Conservation (phyloP, 2,888 invertebrate genomes). For the Onthophagus sagittarius region DNA sequence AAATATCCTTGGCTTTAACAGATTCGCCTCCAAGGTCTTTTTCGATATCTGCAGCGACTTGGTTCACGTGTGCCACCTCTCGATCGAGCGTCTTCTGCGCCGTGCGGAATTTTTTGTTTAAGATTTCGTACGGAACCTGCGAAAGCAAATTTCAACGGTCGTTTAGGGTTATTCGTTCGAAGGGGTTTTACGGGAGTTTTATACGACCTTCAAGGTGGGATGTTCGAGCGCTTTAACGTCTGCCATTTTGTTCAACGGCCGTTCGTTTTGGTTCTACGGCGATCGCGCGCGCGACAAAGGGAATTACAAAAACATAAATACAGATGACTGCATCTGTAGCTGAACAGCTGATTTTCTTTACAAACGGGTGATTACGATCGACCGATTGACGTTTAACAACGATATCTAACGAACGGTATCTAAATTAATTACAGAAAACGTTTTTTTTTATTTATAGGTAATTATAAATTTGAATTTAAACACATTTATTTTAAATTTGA, state of each 20-base stretch:
- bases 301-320: conserved; percentile 17
- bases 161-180: not conserved
- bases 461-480: no score
- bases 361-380: not conserved
- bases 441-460: no score
- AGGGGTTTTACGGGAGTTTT: not conserved
- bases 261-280: not conserved
- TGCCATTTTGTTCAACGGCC: conserved; percentile 61
- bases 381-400: not conserved
- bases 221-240: conserved; percentile 94
- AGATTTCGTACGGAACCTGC: conserved; percentile 94
- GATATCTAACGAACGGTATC: not conserved
- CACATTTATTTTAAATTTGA: no score
- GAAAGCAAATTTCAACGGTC: conserved; percentile 17
- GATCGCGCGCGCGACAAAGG: not conserved
- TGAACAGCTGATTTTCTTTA: conserved; percentile 29
- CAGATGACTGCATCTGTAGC: conserved; percentile 20
- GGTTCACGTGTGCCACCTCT: conserved; percentile 85
- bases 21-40: conserved; percentile 60
- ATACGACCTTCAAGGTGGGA: conserved; percentile 82
- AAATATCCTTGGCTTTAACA: conserved; percentile 68
- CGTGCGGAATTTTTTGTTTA: conserved; percentile 94
- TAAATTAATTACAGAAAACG: not conserved
- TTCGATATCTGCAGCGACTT: conserved; percentile 76
- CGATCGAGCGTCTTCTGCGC: conserved; percentile 93